Evolutionary conservation across 2,888 invertebrate genomes (phyloP), one percentile per base, ranked within the genome.

Genomic region (Chaitophorus viminalis): DNA sequence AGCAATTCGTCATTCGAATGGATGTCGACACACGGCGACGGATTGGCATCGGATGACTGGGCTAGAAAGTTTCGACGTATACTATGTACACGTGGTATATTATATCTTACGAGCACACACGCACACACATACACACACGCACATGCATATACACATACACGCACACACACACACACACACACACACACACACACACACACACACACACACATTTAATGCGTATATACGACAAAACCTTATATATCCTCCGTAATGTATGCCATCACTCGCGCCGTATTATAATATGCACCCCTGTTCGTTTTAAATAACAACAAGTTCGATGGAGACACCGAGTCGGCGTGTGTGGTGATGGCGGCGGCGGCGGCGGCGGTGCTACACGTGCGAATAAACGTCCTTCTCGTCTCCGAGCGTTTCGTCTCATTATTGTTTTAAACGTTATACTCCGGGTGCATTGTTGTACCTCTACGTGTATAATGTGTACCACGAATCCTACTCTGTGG

Each of bases 1-100:
- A 74, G 87, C 79, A 75, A 87, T 74, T 81, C 87, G 87, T 87
- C 87, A 75, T 81, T 65, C 17, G 81, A 75, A 79, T 78, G 72
- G 72, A 86, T 79, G 77, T 86, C 86, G 70, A 72, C 86, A 75
- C 46, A 65, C 60, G 8, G 14, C 70, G 70, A 29, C 46, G 76
- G 29, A 29, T 54, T 21, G 72, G 33, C 75, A 25, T 46, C 76
- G 84, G 84, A 65, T 46, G 76, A 84, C 84, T 46, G 46, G 76
- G 76, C 84, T 18, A 33, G 84, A 77, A 77, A 85, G 77, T 77
- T 85, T 85, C 77, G 65, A 14, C 75, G 36, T 18, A 8, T 65
- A n/a, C n/a, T n/a, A n/a, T n/a, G n/a, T n/a, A n/a, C n/a, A n/a
- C n/a, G n/a, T n/a, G n/a, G n/a, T n/a, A n/a, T n/a, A n/a, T n/a